Percentiles rank a stretch among this genome's conserved stretches.
Conservation (phyloP, 2,888 invertebrate genomes). For the Tillus elongatus region DNA sequence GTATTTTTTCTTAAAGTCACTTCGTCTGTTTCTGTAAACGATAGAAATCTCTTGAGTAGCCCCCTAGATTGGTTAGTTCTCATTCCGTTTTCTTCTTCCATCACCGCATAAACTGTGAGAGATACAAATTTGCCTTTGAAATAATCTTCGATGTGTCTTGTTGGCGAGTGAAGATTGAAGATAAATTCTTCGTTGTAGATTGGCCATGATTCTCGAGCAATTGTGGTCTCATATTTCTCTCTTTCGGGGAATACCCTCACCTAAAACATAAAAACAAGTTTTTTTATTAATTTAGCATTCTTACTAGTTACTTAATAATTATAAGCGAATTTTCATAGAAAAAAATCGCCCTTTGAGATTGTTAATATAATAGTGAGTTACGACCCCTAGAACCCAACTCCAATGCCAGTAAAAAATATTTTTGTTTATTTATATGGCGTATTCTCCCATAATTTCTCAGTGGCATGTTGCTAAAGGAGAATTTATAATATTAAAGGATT, state of each 20-base stretch:
- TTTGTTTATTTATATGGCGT: too few relatives aligned
- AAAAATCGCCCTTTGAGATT: too few relatives aligned
- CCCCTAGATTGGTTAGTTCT: conserved; percentile 11
- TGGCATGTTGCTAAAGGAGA: too few relatives aligned
- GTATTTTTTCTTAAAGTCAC: conserved; percentile 8
- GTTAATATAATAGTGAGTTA: too few relatives aligned
- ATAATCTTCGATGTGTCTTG: conserved; percentile 48
- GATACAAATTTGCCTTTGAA: conserved; percentile 60
- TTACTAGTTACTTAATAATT: too few relatives aligned
- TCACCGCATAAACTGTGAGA: conserved; percentile 57
- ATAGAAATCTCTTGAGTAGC: conserved; percentile 32
- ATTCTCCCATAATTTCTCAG: too few relatives aligned
- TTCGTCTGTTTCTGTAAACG: conserved; percentile 42
- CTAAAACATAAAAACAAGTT: conserved; percentile 50
- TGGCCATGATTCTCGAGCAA: conserved; percentile 70
- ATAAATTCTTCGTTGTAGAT: conserved; percentile 71
- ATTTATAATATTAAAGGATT: too few relatives aligned
- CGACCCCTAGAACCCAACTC: too few relatives aligned
- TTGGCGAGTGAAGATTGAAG: conserved; percentile 51
- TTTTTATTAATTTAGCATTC: too few relatives aligned
- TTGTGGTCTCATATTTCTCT: conserved; percentile 64
- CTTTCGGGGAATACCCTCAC: conserved; percentile 69
- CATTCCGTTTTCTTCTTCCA: conserved; percentile 46
- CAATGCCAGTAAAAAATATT: too few relatives aligned
- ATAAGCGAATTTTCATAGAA: too few relatives aligned